Conservation (phyloP, 2,113 vertebrate genomes). For the Rhizomys pruinosus region DNA sequence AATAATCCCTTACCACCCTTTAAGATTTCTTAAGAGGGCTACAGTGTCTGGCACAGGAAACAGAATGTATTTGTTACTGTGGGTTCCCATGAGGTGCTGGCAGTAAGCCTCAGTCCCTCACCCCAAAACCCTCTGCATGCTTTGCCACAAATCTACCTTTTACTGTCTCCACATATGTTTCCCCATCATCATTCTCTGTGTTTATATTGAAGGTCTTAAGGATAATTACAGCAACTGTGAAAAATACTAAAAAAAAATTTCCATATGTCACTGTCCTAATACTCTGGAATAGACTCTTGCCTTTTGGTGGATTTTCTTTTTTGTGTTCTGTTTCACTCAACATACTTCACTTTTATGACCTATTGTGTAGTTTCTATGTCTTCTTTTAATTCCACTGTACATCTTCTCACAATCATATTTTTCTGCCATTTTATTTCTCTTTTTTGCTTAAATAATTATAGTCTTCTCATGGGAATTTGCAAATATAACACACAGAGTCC, state of each 20-base stretch:
- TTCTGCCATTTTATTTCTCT: neutral
- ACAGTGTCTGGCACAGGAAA: neutral
- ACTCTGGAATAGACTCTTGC: neutral
- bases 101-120: neutral
- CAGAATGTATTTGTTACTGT: neutral
- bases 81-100: neutral
- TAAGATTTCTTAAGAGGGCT: neutral
- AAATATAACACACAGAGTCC: neutral
- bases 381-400: neutral
- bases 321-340: too few relatives aligned
- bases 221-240: neutral
- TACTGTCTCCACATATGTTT: neutral
- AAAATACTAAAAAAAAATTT: neutral
- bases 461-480: neutral
- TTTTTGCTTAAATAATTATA: constrained; percentile 5
- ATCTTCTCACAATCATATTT: neutral
- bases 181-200: neutral
- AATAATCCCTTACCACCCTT: neutral
- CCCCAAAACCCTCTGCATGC: neutral
- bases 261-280: neutral
- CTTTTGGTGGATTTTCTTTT: neutral
- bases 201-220: neutral
- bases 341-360: neutral
- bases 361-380: neutral
- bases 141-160: neutral